Evolutionary conservation across 2,113 vertebrate species (phyloP).

Genomic region (Camelus dromedarius): DNA sequence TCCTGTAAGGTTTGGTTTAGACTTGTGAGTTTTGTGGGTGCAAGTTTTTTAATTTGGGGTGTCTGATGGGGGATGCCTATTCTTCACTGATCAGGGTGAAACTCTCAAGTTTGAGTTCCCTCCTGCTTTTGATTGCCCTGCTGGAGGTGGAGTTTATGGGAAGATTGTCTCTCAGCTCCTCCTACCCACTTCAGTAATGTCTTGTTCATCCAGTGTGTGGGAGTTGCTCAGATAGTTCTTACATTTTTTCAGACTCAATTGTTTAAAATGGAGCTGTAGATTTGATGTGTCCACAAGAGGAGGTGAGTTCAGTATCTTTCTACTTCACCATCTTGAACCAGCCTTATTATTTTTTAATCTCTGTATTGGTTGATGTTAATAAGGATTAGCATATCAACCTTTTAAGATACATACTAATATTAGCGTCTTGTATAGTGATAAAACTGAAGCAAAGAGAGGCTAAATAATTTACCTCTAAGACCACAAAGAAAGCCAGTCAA

Average conservation of each 20-base stretch:
- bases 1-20: not conserved
- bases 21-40: not conserved
- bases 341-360: not conserved
- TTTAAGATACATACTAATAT: not conserved
- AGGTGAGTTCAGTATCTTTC: not conserved
- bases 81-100: not conserved
- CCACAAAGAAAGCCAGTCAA: not conserved
- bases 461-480: not conserved
- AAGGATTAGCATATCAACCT: not conserved
- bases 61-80: not conserved
- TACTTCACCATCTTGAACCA: not conserved
- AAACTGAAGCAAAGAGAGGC: not conserved
- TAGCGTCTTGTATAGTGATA: not conserved
- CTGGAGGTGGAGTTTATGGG: not conserved
- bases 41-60: not conserved
- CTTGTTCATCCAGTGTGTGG: not conserved
- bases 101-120: not conserved
- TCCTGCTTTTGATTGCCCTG: not conserved
- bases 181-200: not conserved
- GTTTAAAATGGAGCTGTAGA: not conserved
- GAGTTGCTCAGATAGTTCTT: not conserved
- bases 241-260: not conserved
- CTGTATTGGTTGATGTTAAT: not conserved
- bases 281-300: not conserved
- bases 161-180: not conserved